A percentile compares a stretch with the other conserved stretches of the same genome.
These are phyloP conservation scores for Podarcis lilfordi DNA, from an alignment of 2,797 vertebrate genomes.

Conservation along the genomic window DNA sequence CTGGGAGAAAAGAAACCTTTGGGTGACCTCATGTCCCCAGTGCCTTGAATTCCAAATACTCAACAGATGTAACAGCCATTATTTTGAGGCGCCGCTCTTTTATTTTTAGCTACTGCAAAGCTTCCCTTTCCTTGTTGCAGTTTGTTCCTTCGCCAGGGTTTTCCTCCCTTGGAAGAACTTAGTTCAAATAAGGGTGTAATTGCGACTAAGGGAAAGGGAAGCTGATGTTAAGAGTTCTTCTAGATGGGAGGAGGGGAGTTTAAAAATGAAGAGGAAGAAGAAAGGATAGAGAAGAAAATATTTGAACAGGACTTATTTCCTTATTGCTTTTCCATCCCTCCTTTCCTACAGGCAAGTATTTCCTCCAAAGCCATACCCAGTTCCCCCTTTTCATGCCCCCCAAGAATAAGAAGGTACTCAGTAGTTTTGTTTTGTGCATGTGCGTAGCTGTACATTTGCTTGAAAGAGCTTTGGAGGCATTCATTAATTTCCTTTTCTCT, in stretches of 20 bases:
- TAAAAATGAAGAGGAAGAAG: not conserved
- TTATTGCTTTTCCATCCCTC: not conserved
- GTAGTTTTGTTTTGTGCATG: not conserved
- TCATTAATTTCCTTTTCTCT: not conserved
- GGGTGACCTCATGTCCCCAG: constrained; percentile 76
- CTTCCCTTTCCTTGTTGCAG: constrained; percentile 78
- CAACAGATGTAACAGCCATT: constrained; percentile 78
- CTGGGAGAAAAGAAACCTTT: constrained; percentile 85
- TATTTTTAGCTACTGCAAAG: constrained; percentile 86
- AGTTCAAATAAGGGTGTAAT: constrained; percentile 49
- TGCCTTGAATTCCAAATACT: constrained; percentile 85
- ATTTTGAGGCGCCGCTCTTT: constrained; percentile 61
- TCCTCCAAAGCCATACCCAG: not conserved
- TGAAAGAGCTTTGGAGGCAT: not conserved
- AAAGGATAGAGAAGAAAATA: not conserved
- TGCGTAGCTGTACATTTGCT: not conserved
- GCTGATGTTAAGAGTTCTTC: constrained; percentile 16
- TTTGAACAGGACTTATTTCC: not conserved
- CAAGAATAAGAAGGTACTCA: not conserved
- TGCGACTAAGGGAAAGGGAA: constrained; percentile 50
- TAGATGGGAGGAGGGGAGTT: not conserved
- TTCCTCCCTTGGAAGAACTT: constrained; percentile 64
- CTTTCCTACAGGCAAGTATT: not conserved
- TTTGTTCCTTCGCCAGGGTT: constrained; percentile 72
- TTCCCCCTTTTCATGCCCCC: constrained; percentile 16